Evolutionary conservation across 2,888 invertebrate species (phyloP), one percentile per base, ranked within the genome.

Genomic region (Dendrolimus houi): DNA sequence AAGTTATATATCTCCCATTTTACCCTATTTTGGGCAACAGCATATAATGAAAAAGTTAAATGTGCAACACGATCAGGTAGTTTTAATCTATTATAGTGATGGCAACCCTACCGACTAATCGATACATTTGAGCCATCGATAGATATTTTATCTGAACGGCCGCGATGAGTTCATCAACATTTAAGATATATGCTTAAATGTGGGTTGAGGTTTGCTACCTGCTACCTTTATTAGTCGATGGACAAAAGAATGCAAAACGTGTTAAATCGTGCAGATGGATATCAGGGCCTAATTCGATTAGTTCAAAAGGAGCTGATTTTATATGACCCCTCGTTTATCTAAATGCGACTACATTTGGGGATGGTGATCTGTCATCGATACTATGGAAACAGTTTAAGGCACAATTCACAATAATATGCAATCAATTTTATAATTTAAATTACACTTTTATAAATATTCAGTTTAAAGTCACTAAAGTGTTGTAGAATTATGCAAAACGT

Each of bases 271-370:
- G 76, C 83, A 79, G 87, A 88, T 87, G 82, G 75, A 77, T 86
- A 88, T 88, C 87, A 71, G 70, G 64, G 69, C 82, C 85, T 89
- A 89, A 89, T 90, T 88, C 87, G 88, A 89, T 90, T 89, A 89
- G 85, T 79, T 55, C 79, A 72, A 83, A 83, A 83, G 79, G 81
- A 87, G 85, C 87, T 85, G 87, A 87, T 86, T 89, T 88, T 85
- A 87, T 86, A 80, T 77, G 84, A 79, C 74, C 81, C 76, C 74
- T 83, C 85, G 75, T 85, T 87, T 87, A 87, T 87, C 84, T 87
- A 83, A 85, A 86, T 79, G 74, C 67, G 68, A 64, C 64, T 68
- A 47, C 64, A 64, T 68, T 74, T 76, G 82, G 83, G 65, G 83
- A 69, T 72, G 81, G 47, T 47, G 12, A 47, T 47, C 12, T 47